Conservation (phyloP, 2,113 vertebrate genomes). For the Bujurquina vittata region DNA sequence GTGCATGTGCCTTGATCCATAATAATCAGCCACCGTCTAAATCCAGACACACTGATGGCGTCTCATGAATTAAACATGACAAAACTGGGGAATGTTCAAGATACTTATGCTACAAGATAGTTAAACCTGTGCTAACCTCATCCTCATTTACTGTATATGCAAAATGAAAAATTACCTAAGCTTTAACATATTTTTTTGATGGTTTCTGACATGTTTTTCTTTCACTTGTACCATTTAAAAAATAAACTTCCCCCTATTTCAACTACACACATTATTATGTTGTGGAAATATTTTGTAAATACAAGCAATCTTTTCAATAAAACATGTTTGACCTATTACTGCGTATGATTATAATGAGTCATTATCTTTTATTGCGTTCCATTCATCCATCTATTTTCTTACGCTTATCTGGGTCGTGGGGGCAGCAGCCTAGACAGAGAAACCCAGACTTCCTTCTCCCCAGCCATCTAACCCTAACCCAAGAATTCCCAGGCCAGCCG, state of each 20-base stretch:
- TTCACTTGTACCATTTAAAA: neutral
- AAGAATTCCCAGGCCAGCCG: no score
- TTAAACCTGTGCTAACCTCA: neutral
- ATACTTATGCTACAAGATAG: neutral
- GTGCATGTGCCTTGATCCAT: slow-evolving; percentile 35
- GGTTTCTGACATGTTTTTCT: neutral
- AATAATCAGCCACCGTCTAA: slow-evolving; percentile 46
- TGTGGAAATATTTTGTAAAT: neutral
- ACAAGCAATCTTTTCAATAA: no score
- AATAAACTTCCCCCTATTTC: no score
- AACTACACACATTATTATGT: neutral
- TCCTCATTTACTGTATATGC: neutral
- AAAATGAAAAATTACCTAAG: neutral
- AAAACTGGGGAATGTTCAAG: slow-evolving; percentile 6
- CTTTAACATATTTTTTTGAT: neutral
- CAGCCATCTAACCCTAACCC: no score
- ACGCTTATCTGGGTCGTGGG: no score
- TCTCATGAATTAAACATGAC: slow-evolving; percentile 62
- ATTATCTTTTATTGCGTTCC: no score
- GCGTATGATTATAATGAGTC: no score
- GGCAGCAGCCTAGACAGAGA: no score
- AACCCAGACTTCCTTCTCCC: no score
- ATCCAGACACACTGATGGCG: slow-evolving; percentile 28
- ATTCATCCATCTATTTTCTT: no score
- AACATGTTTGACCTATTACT: no score